Base-by-base conservation (phyloP, 2,888 invertebrate genomes). In the Dryobota labecula region DNA sequence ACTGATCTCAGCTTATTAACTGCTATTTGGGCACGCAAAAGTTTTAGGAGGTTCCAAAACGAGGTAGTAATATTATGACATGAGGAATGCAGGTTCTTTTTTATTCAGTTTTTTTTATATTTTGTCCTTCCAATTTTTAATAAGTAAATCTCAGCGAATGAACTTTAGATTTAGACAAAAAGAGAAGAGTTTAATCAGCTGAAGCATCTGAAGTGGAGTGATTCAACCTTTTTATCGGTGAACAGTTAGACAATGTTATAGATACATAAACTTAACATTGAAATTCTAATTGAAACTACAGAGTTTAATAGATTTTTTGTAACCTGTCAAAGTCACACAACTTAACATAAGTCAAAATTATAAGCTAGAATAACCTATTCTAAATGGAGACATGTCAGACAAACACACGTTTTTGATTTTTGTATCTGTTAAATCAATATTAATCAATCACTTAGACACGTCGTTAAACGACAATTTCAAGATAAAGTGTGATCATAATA, bases 161-260 rank as follows among this genome's bases (percentile, higher is more conserved):
- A 70, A 66, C 54, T 75, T 36, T 11, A 60, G 49, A 71, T 75
- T 36, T 11, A 60, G 49, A 71, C 57, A 68, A 80, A 76, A 64
- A 84, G 36, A 41, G 36, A 38, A 43, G 33, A 62, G 20, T 62
- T 43, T 33, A 66, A 78, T 56, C 49, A 65, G 36, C 15, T 60
- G 27, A 69, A 63, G 27, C 54, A 66, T 80, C 75, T 60, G 51
- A 70, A 69, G 45, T 68, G 62, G 45, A 60, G 72, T 70, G 33
- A 68, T 72, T 53, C 15, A 24, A 43, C 13, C 8, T 57, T 62
- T 60, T 65, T 27, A 63, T 43, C 20, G 27, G 47, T 70, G 53
- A 64, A 71, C 66, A 60, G 70, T 82, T 76, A 63, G 27, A 9
- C n/a, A 66, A 69, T 49, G 18, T 53, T 54, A 13, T 51, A 51